A percentile compares a stretch with the other conserved stretches of the same genome.
These are phyloP conservation scores for Paracanthobrama guichenoti DNA, from an alignment of 2,113 vertebrate genomes.

Conservation along the genomic window DNA sequence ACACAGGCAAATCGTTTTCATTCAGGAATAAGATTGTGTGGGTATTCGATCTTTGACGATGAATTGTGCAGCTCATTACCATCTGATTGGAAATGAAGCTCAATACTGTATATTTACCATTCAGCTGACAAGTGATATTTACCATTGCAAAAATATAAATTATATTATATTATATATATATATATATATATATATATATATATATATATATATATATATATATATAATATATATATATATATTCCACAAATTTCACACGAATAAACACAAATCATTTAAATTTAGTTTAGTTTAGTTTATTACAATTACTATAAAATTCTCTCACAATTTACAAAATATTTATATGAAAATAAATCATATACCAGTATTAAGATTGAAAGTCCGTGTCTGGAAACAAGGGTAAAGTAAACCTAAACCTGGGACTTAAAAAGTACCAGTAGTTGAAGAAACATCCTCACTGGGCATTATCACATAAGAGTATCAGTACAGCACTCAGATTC, in stretches of 20 bases:
- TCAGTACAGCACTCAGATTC: background rate
- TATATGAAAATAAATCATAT: too few relatives aligned
- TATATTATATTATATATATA: too few relatives aligned
- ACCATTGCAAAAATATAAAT: background rate
- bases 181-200: too few relatives aligned
- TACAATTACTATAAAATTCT: background rate
- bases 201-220: too few relatives aligned
- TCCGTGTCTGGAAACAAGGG: background rate
- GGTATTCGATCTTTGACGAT: too few relatives aligned
- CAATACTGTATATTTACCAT: background rate
- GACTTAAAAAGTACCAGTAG: background rate
- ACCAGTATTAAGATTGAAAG: background rate
- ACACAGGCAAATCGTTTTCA: too few relatives aligned
- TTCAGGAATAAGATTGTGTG: too few relatives aligned
- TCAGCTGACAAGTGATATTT: background rate
- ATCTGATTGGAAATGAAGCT: too few relatives aligned
- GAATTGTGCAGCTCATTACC: too few relatives aligned
- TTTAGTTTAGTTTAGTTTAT: background rate
- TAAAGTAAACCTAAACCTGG: background rate
- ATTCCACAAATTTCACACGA: background rate
- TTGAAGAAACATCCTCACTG: background rate
- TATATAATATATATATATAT: too few relatives aligned
- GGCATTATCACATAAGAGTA: background rate
- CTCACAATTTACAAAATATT: too few relatives aligned
- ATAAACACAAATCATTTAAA: background rate